Percentiles rank a stretch among this genome's conserved stretches.
Evolutionary conservation across 2,797 vertebrate genomes (phyloP).

Genomic region (Poliocrania exsul): DNA sequence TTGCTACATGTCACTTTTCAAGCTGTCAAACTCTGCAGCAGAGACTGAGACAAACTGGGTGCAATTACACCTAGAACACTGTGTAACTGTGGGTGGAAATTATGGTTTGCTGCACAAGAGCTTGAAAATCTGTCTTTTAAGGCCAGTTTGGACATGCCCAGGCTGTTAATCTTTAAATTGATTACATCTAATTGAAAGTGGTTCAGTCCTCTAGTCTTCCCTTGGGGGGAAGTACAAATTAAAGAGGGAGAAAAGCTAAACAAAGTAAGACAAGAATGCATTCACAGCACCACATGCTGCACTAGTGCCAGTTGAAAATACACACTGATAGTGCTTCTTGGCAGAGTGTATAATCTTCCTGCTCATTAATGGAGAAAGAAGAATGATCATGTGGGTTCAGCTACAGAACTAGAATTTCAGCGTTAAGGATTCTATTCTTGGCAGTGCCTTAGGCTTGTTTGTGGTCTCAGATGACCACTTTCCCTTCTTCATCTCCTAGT

Average conservation of each 20-base stretch:
- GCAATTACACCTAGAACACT: neutral
- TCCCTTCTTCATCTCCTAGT: neutral
- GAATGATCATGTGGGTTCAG: neutral
- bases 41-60: neutral
- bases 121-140: neutral
- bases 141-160: neutral
- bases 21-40: neutral
- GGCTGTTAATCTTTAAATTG: neutral
- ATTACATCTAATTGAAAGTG: neutral
- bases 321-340: neutral
- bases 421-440: conserved; percentile 36
- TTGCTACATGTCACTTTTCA: neutral
- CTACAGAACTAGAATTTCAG: conserved; percentile 34
- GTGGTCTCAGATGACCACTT: conserved; percentile 35
- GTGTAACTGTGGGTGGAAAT: neutral
- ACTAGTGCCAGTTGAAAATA: neutral
- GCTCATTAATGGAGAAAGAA: neutral
- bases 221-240: neutral
- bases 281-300: neutral
- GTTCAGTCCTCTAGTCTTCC: neutral
- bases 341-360: neutral
- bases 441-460: neutral
- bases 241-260: neutral
- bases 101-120: neutral
- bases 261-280: neutral